Evolutionary conservation across 2,888 invertebrate species (phyloP), one percentile per base, ranked within the genome.

Genomic region (Malacosoma neustria): DNA sequence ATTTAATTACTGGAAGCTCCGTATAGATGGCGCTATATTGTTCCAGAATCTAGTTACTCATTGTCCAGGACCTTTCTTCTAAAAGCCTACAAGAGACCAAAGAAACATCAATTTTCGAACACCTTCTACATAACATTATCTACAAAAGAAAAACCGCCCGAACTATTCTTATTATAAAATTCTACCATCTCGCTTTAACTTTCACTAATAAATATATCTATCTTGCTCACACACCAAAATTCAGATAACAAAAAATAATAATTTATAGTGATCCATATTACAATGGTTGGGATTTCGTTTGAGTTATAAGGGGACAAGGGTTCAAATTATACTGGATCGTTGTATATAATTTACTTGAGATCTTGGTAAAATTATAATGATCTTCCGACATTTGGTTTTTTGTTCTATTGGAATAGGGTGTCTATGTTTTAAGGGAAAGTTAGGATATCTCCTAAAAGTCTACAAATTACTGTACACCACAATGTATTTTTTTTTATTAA

Each of bases 321-420:
- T 49, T 43, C 48, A 29, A 4, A 3, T n/a, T 35, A 41, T 4
- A 38, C 14, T 46, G 45, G 50, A 13, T 32, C 32, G 31, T 47
- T 22, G 22, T 22, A 22, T 72, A 72, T 79, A 80, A 80, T 80
- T 77, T 72, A 73, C 71, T 62, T 52, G 54, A 56, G 54, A 40
- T 12, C 46, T 47, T 58, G 58, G 74, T 77, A 72, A 79, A 80
- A 76, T 75, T 74, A 76, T 81, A 72, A 80, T 79, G 77, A 79
- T 68, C 69, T 69, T 38, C 22, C 9, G 22, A 22, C 22, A 54
- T 61, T 47, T 43, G 52, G 60, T 60, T 59, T 61, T 61, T 64
- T 68, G 65, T 59, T 57, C 58, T 61, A 62, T 54, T 48, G 42
- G 44, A 42, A 42, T 67, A 60, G 62, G 62, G 65, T 62, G 58